Conservation (phyloP, 2,797 vertebrate species). For the Paramormyrops hopkinsi region DNA sequence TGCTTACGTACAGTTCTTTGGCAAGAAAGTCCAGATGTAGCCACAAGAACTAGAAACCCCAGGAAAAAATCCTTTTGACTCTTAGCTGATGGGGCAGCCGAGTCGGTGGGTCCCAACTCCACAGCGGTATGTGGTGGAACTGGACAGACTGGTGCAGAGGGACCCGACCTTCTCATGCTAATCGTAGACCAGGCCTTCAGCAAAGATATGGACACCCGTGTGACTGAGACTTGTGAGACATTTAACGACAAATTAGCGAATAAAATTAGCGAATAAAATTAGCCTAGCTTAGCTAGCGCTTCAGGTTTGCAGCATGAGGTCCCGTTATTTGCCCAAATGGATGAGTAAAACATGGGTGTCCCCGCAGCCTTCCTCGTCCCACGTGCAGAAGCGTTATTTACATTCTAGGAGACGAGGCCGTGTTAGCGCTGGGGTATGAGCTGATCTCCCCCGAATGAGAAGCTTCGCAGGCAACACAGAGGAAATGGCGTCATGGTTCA, state of each 20-base stretch:
- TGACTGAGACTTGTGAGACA: not conserved
- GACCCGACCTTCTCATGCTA: not conserved
- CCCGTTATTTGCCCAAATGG: not conserved
- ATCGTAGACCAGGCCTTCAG: not conserved
- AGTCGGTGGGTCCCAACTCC: not conserved
- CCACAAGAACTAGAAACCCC: not conserved
- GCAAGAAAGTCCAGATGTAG: not conserved
- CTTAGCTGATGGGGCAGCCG: not conserved
- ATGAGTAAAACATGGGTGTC: not conserved
- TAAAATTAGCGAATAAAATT: not conserved
- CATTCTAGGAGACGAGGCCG: not conserved
- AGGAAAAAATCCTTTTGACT: not conserved
- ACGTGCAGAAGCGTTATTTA: not conserved
- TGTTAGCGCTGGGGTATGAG: not conserved
- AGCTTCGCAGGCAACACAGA: not conserved
- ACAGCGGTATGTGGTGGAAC: not conserved
- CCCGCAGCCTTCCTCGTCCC: not conserved
- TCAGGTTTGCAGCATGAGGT: not conserved
- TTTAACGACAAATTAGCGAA: not conserved
- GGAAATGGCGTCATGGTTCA: conserved; percentile 21
- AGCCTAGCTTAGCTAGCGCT: not conserved
- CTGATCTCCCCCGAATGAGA: not conserved
- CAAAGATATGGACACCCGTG: not conserved
- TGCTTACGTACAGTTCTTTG: not conserved
- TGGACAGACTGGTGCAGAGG: not conserved